Evolutionary conservation across 2,797 vertebrate species (phyloP).

Genomic region (Halcyon smyrnensis): DNA sequence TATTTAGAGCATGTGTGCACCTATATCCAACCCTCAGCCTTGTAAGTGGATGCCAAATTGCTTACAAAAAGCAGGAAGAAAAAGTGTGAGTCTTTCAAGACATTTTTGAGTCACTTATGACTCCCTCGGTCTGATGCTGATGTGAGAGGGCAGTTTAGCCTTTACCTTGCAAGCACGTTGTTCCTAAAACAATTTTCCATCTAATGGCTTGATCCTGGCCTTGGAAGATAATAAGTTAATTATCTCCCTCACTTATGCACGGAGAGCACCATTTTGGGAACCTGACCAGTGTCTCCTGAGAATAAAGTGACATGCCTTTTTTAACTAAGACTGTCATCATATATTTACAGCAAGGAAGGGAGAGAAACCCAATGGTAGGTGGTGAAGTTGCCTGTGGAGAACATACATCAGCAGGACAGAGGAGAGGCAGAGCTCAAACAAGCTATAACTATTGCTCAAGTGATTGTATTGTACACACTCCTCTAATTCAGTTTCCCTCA

Average conservation of each 20-base stretch:
- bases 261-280: background rate
- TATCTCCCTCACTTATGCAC: background rate
- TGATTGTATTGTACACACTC: too few species aligned
- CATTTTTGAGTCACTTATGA: background rate
- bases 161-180: background rate
- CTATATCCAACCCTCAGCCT: background rate
- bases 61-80: background rate
- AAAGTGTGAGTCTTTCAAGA: background rate
- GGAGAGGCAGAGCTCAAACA: background rate
- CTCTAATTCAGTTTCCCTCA: background rate
- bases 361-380: background rate
- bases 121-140: background rate
- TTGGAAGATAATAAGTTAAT: background rate
- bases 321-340: background rate
- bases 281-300: background rate
- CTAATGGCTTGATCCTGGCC: background rate
- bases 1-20: constrained; percentile 5
- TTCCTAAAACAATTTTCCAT: background rate
- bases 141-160: constrained; percentile 10
- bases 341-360: background rate
- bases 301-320: background rate
- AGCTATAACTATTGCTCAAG: background rate
- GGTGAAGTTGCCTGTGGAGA: background rate
- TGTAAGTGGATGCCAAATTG: constrained; percentile 27
- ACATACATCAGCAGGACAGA: background rate